phyloP scores from a whole-genome alignment of 2,113 vertebrate genomes.

The Eptatretus burgeri region DNA sequence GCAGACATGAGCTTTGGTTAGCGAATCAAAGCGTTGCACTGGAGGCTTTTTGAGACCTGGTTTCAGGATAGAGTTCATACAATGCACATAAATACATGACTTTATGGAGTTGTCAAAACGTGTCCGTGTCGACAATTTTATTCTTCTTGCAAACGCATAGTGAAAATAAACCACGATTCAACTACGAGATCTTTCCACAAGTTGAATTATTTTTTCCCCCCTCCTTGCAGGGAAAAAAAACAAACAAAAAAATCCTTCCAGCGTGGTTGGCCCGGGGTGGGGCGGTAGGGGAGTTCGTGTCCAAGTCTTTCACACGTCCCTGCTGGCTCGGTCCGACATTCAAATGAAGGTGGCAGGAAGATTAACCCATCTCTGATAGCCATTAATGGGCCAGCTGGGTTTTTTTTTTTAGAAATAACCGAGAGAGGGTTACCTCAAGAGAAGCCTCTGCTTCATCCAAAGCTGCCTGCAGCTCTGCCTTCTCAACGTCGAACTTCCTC shows the following conservation, averaged over 20 bases:
- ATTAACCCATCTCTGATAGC: neutral
- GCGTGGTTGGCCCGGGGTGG: neutral
- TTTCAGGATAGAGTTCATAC: too few species aligned
- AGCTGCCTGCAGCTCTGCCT: conserved; percentile 29
- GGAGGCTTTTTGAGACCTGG: too few species aligned
- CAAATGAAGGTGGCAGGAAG: neutral
- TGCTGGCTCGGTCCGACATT: neutral
- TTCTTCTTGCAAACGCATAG: too few species aligned
- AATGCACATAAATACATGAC: too few species aligned
- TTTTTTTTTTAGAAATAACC: neutral
- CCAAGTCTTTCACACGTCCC: neutral
- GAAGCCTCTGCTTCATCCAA: conserved; percentile 25
- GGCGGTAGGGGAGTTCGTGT: neutral
- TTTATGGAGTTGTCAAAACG: too few species aligned
- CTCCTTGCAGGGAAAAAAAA: too few species aligned
- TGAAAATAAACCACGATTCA: too few species aligned
- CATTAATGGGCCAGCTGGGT: neutral
- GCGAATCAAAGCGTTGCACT: too few species aligned
- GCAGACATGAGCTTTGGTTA: neutral
- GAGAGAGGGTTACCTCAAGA: conserved; percentile 16
- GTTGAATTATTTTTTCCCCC: too few species aligned
- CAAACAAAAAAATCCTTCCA: too few species aligned
- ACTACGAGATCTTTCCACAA: too few species aligned
- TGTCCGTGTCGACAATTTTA: too few species aligned
- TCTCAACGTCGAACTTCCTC: conserved; percentile 25